These are phyloP conservation scores for Noturus placidus DNA, from an alignment of 2,113 vertebrate species.

Conservation along the genomic window DNA sequence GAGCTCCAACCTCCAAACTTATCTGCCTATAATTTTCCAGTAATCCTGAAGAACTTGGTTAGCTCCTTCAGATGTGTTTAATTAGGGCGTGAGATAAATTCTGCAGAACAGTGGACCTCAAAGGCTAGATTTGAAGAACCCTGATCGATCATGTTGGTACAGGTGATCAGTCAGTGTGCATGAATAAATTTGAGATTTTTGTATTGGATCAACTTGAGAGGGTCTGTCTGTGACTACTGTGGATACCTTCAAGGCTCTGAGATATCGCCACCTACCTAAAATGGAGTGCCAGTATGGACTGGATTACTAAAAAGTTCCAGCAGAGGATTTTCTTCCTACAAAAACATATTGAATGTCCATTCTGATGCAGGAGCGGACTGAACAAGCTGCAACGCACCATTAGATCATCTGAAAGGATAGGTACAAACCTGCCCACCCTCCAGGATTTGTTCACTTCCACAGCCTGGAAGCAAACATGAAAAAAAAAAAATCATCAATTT, in stretches of 20 bases:
- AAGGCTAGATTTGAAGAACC: too few species aligned
- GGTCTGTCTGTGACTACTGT: not conserved
- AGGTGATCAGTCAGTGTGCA: too few species aligned
- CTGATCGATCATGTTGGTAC: too few species aligned
- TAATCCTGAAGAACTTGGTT: too few species aligned
- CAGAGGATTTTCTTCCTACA: not conserved
- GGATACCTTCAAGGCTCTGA: not conserved
- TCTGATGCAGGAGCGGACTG: not conserved
- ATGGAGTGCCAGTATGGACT: not conserved
- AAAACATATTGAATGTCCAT: not conserved
- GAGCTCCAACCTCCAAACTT: too few species aligned
- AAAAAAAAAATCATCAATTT: not conserved
- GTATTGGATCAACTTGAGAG: too few species aligned
- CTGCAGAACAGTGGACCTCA: too few species aligned
- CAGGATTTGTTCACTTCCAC: not conserved
- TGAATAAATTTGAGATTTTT: too few species aligned
- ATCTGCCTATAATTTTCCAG: too few species aligned
- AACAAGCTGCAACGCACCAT: not conserved
- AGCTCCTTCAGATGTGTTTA: too few species aligned
- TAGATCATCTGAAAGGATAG: not conserved
- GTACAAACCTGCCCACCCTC: not conserved
- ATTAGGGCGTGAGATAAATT: too few species aligned
- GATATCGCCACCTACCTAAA: not conserved
- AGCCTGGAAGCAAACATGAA: not conserved
- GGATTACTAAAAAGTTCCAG: not conserved